Percentiles rank a stretch among this genome's conserved stretches.
Evolutionary conservation across 92 coral and sea anemone genomes (phyloP).

Genomic region (Montipora capitata): DNA sequence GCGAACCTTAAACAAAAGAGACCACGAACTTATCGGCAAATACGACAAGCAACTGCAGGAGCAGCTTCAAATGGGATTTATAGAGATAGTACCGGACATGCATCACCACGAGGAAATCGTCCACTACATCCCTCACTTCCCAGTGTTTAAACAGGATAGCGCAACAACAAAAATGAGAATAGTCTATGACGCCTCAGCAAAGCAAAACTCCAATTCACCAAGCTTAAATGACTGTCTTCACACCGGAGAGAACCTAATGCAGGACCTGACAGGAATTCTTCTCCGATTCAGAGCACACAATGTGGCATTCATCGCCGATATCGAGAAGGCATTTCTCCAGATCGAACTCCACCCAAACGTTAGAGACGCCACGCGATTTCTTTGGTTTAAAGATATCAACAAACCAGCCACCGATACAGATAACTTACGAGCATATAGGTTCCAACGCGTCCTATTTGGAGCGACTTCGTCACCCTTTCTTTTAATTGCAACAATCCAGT

Average conservation of each 20-base stretch:
- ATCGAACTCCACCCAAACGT: constrained; percentile 18
- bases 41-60: not conserved
- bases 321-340: not conserved
- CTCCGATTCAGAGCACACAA: not conserved
- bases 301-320: not conserved
- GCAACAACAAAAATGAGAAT: too few relatives aligned
- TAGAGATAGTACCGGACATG: constrained; percentile 6
- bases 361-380: constrained; percentile 40
- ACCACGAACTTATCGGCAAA: not conserved
- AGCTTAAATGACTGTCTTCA: too few relatives aligned
- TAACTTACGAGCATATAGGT: constrained; percentile 32
- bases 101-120: constrained; percentile 1
- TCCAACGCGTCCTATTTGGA: constrained; percentile 48
- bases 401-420: constrained; percentile 24
- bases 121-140: constrained; percentile 25
- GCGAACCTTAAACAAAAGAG: not conserved
- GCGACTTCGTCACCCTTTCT: constrained; percentile 61
- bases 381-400: constrained; percentile 20
- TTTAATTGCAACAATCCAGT: constrained; percentile 43
- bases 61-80: constrained; percentile 13
- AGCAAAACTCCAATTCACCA: too few relatives aligned
- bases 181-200: not conserved
- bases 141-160: constrained; percentile 3
- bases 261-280: constrained; percentile 3
- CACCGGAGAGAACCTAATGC: constrained; percentile 1